Conservation (phyloP, 2,888 invertebrate species). For the Drosophila borealis region DNA sequence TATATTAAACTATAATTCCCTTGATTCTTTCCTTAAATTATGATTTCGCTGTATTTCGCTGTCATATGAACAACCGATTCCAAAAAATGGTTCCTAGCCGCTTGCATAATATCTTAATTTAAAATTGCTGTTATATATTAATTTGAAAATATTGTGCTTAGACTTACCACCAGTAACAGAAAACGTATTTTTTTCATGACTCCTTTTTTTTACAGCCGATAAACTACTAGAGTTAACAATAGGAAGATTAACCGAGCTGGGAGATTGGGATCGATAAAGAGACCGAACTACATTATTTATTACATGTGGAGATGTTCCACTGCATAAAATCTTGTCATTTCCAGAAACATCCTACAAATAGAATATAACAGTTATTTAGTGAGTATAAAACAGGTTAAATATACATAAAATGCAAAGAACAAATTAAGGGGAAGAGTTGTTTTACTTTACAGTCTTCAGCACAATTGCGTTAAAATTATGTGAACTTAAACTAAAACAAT, state of each 20-base stretch:
- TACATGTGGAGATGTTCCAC: conserved; percentile 51
- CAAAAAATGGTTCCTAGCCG: too few relatives aligned
- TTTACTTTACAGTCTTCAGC: too few relatives aligned
- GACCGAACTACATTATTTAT: conserved; percentile 65
- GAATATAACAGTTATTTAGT: neutral
- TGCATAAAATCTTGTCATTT: conserved; percentile 57
- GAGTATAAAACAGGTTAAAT: neutral
- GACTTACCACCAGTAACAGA: conserved; percentile 69
- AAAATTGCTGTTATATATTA: neutral
- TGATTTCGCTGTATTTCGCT: too few relatives aligned
- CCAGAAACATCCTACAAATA: conserved; percentile 51
- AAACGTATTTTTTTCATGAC: conserved; percentile 67
- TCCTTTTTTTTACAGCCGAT: conserved; percentile 61
- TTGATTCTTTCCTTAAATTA: too few relatives aligned
- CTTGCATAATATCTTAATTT: neutral
- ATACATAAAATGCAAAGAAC: neutral
- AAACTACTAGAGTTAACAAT: conserved; percentile 52
- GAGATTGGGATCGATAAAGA: conserved; percentile 57
- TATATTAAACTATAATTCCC: too few relatives aligned
- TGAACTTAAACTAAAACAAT: too few relatives aligned
- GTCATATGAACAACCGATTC: too few relatives aligned
- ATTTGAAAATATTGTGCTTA: too few relatives aligned
- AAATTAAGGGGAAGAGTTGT: too few relatives aligned
- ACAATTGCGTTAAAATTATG: too few relatives aligned
- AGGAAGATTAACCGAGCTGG: conserved; percentile 49